phyloP scores from a whole-genome alignment of 1,140 invertebrate genomes.

The Drosophila nebulosa region DNA sequence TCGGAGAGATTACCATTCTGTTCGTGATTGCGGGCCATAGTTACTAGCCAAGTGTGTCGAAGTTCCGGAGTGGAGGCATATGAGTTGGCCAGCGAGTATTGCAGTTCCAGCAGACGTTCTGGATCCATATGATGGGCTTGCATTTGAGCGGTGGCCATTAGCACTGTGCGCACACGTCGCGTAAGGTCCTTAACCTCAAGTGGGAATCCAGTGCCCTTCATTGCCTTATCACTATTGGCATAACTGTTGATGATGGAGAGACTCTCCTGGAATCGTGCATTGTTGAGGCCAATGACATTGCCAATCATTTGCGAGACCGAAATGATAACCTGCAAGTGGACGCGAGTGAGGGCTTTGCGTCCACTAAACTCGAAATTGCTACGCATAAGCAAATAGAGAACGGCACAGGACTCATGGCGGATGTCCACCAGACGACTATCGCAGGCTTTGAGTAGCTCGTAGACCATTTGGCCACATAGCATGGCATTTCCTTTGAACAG shows the following conservation, averaged over 20 bases:
- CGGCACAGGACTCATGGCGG: slow-evolving; percentile 93
- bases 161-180: slow-evolving; percentile 93
- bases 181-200: slow-evolving; percentile 95
- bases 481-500: slow-evolving; percentile 92
- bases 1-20: slow-evolving; percentile 84
- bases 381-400: slow-evolving; percentile 94
- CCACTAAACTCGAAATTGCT: slow-evolving; percentile 95
- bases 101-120: slow-evolving; percentile 94
- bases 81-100: slow-evolving; percentile 95
- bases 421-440: slow-evolving; percentile 90
- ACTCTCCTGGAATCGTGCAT: slow-evolving; percentile 94
- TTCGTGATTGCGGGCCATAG: slow-evolving; percentile 93
- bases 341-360: slow-evolving; percentile 91
- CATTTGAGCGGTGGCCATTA: slow-evolving; percentile 96
- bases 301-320: slow-evolving; percentile 95
- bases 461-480: slow-evolving; percentile 92
- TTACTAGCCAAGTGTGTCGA: slow-evolving; percentile 95
- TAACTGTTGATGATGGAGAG: slow-evolving; percentile 96
- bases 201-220: slow-evolving; percentile 94
- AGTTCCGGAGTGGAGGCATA: slow-evolving; percentile 97
- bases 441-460: slow-evolving; percentile 90
- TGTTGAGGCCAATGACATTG: slow-evolving; percentile 92
- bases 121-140: slow-evolving; percentile 94
- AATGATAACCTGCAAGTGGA: slow-evolving; percentile 94
- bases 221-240: slow-evolving; percentile 94